Conservation (phyloP, 2,797 vertebrate species). For the Gephyroberyx darwinii region DNA sequence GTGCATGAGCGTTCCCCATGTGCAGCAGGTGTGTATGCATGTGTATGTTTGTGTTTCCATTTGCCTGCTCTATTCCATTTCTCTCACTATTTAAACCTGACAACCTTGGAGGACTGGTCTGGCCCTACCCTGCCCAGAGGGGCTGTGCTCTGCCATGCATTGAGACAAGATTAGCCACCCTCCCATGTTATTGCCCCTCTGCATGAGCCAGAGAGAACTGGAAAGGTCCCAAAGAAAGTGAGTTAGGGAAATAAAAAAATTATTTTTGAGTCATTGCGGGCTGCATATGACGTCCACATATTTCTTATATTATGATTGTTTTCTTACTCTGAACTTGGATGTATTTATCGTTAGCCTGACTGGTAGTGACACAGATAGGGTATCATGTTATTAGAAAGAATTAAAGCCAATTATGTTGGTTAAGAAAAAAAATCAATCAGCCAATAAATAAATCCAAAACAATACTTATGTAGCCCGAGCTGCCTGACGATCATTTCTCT, state of each 20-base stretch:
- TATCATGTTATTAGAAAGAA: too few relatives aligned
- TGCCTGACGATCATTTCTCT: conserved; percentile 5
- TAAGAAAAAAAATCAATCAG: too few relatives aligned
- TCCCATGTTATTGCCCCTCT: neutral
- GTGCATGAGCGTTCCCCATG: conserved; percentile 40
- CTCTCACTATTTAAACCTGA: conserved; percentile 45
- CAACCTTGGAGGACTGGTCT: conserved; percentile 60
- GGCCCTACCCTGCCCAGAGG: conserved; percentile 26
- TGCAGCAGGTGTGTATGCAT: conserved; percentile 14
- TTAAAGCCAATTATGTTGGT: too few relatives aligned
- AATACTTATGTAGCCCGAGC: too few relatives aligned
- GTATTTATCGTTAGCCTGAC: too few relatives aligned
- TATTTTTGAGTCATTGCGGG: neutral
- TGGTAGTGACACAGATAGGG: too few relatives aligned
- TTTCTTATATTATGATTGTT: too few relatives aligned
- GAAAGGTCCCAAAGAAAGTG: neutral
- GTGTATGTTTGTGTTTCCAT: conserved; percentile 11
- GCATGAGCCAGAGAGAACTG: too few relatives aligned
- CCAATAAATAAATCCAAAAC: too few relatives aligned
- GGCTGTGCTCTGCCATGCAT: conserved; percentile 2
- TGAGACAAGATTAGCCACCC: neutral
- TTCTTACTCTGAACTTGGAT: too few relatives aligned
- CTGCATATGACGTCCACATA: too few relatives aligned
- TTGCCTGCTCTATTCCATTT: conserved; percentile 24
- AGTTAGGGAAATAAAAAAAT: conserved; percentile 1